phyloP scores from a whole-genome alignment of 2,797 vertebrate species.

The Lepus oiostolus region DNA sequence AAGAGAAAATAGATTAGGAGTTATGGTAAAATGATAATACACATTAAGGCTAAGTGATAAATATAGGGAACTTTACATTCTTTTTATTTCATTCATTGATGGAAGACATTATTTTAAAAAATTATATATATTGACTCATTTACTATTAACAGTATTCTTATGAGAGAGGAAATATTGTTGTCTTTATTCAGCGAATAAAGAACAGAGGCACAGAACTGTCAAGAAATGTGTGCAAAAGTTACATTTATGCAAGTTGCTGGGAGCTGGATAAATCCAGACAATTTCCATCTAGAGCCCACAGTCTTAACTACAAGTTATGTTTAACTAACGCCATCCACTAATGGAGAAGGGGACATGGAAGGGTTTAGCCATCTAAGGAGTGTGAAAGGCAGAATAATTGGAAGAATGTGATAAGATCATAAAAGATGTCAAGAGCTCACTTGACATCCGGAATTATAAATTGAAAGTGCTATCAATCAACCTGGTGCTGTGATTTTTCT shows the following conservation, averaged over 20 bases:
- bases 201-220: background rate
- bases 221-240: background rate
- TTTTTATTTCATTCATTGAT: conserved; percentile 16
- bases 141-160: background rate
- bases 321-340: background rate
- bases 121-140: background rate
- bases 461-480: conserved; percentile 50
- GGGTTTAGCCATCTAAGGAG: background rate
- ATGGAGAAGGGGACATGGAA: background rate
- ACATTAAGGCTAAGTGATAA: too few species aligned
- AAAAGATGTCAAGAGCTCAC: background rate
- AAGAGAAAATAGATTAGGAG: too few species aligned
- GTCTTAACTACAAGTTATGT: background rate
- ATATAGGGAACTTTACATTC: too few species aligned
- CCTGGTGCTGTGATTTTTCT: conserved; percentile 40
- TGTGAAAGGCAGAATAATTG: background rate
- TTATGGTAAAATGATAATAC: too few species aligned
- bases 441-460: conserved; percentile 31
- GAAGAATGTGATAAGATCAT: background rate
- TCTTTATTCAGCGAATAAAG: conserved; percentile 15
- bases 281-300: background rate
- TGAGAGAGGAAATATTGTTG: background rate
- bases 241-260: background rate
- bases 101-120: background rate
- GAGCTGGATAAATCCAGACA: background rate